phyloP scores from a whole-genome alignment of 23 tunicate genomes.

The Ciona savignyi region DNA sequence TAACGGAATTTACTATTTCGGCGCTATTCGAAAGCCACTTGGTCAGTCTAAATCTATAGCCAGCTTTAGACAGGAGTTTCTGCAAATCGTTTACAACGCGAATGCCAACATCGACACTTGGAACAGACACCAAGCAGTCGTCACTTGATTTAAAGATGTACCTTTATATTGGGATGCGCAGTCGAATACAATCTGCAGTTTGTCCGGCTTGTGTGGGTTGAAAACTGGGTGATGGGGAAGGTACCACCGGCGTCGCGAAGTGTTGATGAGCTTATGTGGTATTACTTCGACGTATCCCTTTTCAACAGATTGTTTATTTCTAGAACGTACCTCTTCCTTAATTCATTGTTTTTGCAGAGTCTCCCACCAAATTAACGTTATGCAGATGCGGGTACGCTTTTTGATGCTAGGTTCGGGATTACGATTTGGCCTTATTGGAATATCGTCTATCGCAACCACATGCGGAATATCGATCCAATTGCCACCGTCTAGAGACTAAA shows the following conservation, averaged over 20 bases:
- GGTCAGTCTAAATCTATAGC: too few relatives aligned
- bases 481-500: background rate
- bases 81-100: background rate
- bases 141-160: conserved; percentile 6
- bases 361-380: too few relatives aligned
- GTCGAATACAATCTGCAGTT: conserved; percentile 13
- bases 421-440: conserved; percentile 4
- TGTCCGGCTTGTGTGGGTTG: conserved; percentile 6
- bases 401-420: too few relatives aligned
- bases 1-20: background rate
- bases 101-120: background rate
- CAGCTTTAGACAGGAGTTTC: background rate
- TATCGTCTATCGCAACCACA: background rate
- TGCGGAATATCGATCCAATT: background rate
- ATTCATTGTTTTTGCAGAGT: too few relatives aligned
- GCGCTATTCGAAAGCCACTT: background rate
- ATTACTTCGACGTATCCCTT: too few relatives aligned
- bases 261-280: too few relatives aligned
- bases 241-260: conserved; percentile 7
- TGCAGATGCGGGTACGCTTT: too few relatives aligned
- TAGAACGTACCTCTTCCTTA: too few relatives aligned
- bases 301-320: too few relatives aligned
- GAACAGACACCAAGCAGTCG: conserved; percentile 6
- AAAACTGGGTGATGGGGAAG: conserved; percentile 14
- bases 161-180: conserved; percentile 15